A percentile compares a stretch with the other conserved stretches of the same genome.
Evolutionary conservation across 2,888 invertebrate genomes (phyloP).

Genomic region (Brachyopa scutellaris): DNA sequence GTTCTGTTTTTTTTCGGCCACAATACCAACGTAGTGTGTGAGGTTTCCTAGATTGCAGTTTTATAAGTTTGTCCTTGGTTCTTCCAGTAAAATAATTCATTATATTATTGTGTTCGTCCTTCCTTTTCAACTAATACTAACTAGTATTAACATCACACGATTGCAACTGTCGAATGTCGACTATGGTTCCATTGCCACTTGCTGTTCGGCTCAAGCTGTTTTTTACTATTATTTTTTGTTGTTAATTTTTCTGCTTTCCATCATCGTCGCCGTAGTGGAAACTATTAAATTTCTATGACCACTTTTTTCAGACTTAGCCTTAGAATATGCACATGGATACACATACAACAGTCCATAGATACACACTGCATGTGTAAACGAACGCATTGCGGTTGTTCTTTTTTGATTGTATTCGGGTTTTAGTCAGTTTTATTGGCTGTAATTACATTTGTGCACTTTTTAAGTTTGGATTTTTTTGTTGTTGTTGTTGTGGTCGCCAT

Average conservation of each 20-base stretch:
- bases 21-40: neutral
- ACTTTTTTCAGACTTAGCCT: constrained; percentile 26
- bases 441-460: constrained; percentile 63
- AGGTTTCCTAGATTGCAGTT: constrained; percentile 9
- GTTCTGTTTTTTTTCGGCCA: neutral
- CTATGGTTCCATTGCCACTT: constrained; percentile 25
- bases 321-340: constrained; percentile 1
- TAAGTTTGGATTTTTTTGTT: constrained; percentile 45
- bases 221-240: constrained; percentile 5
- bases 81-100: constrained; percentile 27
- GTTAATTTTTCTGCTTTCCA: constrained; percentile 5
- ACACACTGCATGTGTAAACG: constrained; percentile 9
- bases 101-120: constrained; percentile 10
- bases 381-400: constrained; percentile 47
- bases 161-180: constrained; percentile 16
- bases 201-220: constrained; percentile 6
- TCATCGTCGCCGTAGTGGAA: constrained; percentile 33
- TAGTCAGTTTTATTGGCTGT: constrained; percentile 61
- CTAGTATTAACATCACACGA: neutral
- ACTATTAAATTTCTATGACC: constrained; percentile 59
- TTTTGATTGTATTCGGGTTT: constrained; percentile 39
- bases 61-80: constrained; percentile 14
- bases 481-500: constrained; percentile 30
- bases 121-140: neutral
- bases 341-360: neutral